Conservation (phyloP, 30 jellyfish, hydroid and myxozoan genomes). For the Pelagia noctiluca region DNA sequence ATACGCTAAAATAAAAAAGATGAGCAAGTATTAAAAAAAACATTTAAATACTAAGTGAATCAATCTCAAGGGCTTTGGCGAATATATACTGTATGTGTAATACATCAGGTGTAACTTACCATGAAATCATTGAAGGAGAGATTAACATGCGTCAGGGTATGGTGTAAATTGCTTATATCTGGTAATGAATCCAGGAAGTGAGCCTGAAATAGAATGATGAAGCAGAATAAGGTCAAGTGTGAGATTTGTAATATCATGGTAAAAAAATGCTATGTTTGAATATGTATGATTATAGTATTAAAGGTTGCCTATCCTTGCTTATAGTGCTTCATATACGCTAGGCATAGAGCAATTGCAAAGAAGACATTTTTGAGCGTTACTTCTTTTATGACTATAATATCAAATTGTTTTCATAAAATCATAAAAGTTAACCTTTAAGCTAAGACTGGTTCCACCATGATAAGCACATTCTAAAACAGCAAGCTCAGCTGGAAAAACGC, state of each 20-base stretch:
- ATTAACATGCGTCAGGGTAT: slow-evolving; percentile 41
- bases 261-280: too few relatives aligned
- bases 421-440: slow-evolving; percentile 37
- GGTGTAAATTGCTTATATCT: slow-evolving; percentile 17
- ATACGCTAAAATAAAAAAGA: slow-evolving; percentile 30
- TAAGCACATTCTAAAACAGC: slow-evolving; percentile 54
- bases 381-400: too few relatives aligned
- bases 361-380: too few relatives aligned
- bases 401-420: too few relatives aligned
- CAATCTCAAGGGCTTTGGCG: not conserved
- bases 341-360: too few relatives aligned
- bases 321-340: too few relatives aligned
- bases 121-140: slow-evolving; percentile 55
- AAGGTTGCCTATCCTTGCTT: too few relatives aligned
- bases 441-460: slow-evolving; percentile 66
- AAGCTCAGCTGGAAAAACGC: slow-evolving; percentile 42
- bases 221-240: too few relatives aligned
- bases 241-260: too few relatives aligned
- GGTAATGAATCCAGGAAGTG: slow-evolving; percentile 62
- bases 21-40: too few relatives aligned
- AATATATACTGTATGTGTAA: not conserved
- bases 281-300: too few relatives aligned
- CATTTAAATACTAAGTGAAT: too few relatives aligned
- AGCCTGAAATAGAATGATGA: slow-evolving; percentile 29
- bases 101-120: slow-evolving; percentile 27